Evolutionary conservation across 2,113 vertebrate genomes (phyloP).

Genomic region (Prinia subflava): DNA sequence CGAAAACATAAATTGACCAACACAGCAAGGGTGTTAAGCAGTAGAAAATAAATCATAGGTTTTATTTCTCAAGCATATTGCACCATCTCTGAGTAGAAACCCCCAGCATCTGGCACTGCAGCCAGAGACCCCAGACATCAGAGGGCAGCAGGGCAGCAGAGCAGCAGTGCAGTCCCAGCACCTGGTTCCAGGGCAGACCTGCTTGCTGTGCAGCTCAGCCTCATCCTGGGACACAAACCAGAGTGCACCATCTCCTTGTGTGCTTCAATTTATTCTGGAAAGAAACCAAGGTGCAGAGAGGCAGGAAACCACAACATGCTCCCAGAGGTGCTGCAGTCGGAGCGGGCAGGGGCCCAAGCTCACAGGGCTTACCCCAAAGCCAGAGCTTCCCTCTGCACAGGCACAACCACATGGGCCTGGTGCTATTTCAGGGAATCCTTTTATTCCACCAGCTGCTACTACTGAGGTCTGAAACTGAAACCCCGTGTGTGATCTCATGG

Average conservation of each 20-base stretch:
- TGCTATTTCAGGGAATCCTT: slow-evolving; percentile 45
- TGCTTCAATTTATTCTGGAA: background rate
- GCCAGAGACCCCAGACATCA: background rate
- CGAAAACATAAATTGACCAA: background rate
- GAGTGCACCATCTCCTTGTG: background rate
- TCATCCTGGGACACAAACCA: background rate
- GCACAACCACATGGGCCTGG: background rate
- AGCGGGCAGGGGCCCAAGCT: background rate
- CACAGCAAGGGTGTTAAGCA: rapidly evolving
- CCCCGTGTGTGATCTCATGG: slow-evolving; percentile 15
- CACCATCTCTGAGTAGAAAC: background rate
- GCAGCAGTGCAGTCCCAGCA: rapidly evolving
- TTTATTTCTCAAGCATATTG: background rate
- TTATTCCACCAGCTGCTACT: slow-evolving; percentile 53
- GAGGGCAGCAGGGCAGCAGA: background rate
- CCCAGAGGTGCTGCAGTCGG: background rate
- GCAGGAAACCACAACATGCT: background rate
- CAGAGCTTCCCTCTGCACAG: background rate
- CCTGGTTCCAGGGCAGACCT: background rate
- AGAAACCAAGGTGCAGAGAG: background rate
- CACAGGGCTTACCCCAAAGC: background rate
- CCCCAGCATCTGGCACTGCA: background rate
- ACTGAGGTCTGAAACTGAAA: slow-evolving; percentile 37
- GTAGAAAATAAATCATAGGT: background rate
- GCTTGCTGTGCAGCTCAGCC: background rate